phyloP scores from a whole-genome alignment of 2,888 invertebrate species.

The Cabera pusaria region DNA sequence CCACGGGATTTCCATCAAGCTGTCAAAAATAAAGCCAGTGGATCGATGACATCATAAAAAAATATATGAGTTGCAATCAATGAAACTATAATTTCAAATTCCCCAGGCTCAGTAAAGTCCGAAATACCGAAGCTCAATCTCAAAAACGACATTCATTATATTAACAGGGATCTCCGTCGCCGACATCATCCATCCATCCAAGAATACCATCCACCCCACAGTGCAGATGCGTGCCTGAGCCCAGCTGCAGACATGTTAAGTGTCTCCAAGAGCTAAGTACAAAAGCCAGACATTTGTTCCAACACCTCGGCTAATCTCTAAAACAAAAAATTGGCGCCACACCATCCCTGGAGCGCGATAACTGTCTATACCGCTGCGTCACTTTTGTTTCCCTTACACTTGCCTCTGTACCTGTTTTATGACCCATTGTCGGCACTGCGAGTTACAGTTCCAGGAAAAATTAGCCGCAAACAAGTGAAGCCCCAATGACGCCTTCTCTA shows the following conservation, averaged over 20 bases:
- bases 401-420: constrained; percentile 63
- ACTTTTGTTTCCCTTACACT: constrained; percentile 62
- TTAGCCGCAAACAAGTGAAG: constrained; percentile 58
- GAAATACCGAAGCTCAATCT: no score
- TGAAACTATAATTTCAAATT: no score
- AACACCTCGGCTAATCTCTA: constrained; percentile 67
- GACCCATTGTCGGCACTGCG: constrained; percentile 45
- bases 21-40: no score
- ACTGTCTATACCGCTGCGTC: constrained; percentile 55
- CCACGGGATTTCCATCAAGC: no score
- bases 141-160: background rate
- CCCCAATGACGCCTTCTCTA: constrained; percentile 40
- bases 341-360: constrained; percentile 53
- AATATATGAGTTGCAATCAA: no score
- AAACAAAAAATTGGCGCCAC: constrained; percentile 75
- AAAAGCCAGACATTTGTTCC: constrained; percentile 78
- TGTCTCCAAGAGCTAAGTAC: constrained; percentile 54
- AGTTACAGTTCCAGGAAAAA: constrained; percentile 50
- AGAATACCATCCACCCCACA: constrained; percentile 13
- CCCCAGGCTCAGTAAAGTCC: no score
- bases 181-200: constrained; percentile 12
- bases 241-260: constrained; percentile 37
- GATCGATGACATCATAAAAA: no score
- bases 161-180: constrained; percentile 26
- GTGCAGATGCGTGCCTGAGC: constrained; percentile 35